Evolutionary conservation across 2,888 invertebrate genomes (phyloP), one percentile per base, ranked within the genome.

Genomic region (Phaonia tiefii): DNA sequence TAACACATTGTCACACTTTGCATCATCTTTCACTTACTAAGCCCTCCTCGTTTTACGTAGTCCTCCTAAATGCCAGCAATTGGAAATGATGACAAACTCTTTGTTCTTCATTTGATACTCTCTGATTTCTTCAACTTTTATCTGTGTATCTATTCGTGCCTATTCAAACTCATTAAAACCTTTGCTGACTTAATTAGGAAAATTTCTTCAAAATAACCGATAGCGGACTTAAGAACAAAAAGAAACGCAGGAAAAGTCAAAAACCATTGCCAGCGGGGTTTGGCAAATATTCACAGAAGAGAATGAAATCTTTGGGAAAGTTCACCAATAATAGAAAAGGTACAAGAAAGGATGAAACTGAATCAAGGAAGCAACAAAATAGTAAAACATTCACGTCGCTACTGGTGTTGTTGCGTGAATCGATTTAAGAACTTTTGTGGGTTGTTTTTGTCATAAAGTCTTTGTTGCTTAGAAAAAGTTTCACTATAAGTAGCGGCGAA

Each of bases 141-240:
- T 76, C 26, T 31, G 70, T 31, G 70, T 76, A 70, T 76, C 70
- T 63, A 76, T 70, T 76, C 54, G 42, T 63, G 63, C 63, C 63
- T 63, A 63, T 75, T 25, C 54, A 42, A 46, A 70, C 31, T 80
- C 70, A 70, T 60, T 77, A 46, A 44, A 80, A 74, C 51, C 63
- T 74, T 71, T 75, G 51, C 39, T 39, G 67, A 67, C 46, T 77
- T 78, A 75, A 78, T 78, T 67, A 81, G 42, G 51, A 26, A 73
- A 42, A n/a, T 56, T 51, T 26, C 42, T 44, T 44, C 37, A 31
- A 2, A 25, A 25, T 11, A 20, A 44, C 7, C 44, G 7, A 44
- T 3, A 44, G 49, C n/a, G 17, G 15, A 49, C 7, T 1, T 2
- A 31, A 31, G 31, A 31, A 31, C 8, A 31, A 31, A 31, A 31